Evolutionary conservation across 2,797 vertebrate species (phyloP).

Genomic region (Lerista edwardsae): DNA sequence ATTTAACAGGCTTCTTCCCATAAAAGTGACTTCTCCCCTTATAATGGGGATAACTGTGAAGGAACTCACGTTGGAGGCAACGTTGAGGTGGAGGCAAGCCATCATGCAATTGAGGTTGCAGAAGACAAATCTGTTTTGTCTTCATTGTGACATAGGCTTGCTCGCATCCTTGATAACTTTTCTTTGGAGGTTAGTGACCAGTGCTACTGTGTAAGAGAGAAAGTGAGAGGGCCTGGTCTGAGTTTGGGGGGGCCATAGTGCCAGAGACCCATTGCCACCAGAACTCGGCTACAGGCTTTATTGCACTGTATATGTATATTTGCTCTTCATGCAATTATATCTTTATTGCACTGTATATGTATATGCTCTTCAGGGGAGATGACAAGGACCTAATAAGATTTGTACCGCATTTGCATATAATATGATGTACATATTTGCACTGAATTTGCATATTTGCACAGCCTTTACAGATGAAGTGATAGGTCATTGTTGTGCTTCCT

Average conservation of each 20-base stretch:
- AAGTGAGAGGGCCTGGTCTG: not conserved
- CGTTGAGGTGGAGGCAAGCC: not conserved
- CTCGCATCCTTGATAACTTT: too few species aligned
- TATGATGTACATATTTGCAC: not conserved
- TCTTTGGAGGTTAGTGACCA: not conserved
- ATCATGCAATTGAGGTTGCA: too few species aligned
- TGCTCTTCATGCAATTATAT: too few species aligned
- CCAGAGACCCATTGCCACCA: too few species aligned
- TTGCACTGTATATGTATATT: not conserved
- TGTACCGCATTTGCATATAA: too few species aligned
- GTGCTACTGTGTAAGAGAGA: not conserved
- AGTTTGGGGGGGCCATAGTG: not conserved
- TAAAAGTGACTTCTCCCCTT: not conserved
- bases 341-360: too few species aligned
- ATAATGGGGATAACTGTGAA: not conserved
- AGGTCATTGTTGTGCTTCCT: constrained; percentile 27
- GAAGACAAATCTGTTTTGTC: too few species aligned
- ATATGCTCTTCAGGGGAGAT: too few species aligned
- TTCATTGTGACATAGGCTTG: not conserved
- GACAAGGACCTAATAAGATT: too few species aligned
- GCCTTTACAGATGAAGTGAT: constrained; percentile 23
- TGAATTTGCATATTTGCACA: not conserved
- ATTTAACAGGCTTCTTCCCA: not conserved
- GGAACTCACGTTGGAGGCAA: not conserved
- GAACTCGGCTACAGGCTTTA: not conserved